These are phyloP conservation scores for Trachymyrmex septentrionalis DNA, from an alignment of 1,140 invertebrate species.

Conservation along the genomic window DNA sequence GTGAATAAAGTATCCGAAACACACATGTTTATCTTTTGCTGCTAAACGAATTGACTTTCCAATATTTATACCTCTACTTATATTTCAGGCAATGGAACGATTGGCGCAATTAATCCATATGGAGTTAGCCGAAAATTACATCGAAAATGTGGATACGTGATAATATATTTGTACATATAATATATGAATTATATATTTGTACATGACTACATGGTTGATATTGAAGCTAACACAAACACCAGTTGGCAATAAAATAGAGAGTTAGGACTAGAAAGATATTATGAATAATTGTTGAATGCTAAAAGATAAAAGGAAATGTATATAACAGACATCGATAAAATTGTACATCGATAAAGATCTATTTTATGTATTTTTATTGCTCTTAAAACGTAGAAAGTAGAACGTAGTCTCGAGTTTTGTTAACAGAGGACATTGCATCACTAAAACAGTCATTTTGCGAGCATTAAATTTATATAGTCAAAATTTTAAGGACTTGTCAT, in stretches of 20 bases:
- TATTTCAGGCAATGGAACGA: conserved; percentile 80
- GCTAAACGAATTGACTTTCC: background rate
- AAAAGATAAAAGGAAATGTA: background rate
- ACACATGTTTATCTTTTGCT: background rate
- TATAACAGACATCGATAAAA: conserved; percentile 9
- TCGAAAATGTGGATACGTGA: conserved; percentile 77
- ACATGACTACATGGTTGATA: conserved; percentile 15
- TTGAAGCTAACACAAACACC: background rate
- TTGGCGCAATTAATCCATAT: conserved; percentile 80
- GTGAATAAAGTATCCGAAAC: background rate
- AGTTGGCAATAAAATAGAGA: conserved; percentile 10
- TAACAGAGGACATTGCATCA: conserved; percentile 48
- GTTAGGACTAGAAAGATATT: background rate
- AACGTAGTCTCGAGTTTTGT: conserved; percentile 18
- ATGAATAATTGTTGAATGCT: background rate
- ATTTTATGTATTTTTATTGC: background rate
- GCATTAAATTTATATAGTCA: conserved; percentile 32
- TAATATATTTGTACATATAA: background rate
- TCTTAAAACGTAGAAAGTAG: background rate
- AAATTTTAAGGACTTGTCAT: background rate
- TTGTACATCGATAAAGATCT: background rate
- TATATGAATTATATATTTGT: background rate
- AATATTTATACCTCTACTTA: background rate
- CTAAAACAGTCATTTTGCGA: background rate
- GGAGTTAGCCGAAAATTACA: conserved; percentile 76